These are phyloP conservation scores for Ernsta delagoae DNA, from an alignment of 2,888 invertebrate species.

Conservation along the genomic window DNA sequence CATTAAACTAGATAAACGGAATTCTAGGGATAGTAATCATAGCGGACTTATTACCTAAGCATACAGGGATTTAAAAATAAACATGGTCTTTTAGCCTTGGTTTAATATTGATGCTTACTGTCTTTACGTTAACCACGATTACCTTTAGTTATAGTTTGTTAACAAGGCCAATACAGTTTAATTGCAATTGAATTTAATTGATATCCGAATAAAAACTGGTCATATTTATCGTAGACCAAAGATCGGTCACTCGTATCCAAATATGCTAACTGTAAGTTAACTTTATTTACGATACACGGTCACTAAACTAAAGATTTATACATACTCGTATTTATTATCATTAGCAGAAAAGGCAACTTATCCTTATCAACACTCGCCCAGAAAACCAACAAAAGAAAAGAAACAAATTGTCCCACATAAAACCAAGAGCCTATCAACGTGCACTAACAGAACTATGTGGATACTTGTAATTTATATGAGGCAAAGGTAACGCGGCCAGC, in stretches of 20 bases:
- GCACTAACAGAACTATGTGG: slow-evolving; percentile 8
- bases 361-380: not conserved
- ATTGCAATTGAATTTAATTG: too few species aligned
- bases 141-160: too few species aligned
- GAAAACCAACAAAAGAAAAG: not conserved
- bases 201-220: too few species aligned
- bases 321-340: not conserved
- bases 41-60: too few species aligned
- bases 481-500: slow-evolving; percentile 22
- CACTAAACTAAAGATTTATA: not conserved
- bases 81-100: too few species aligned
- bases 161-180: too few species aligned
- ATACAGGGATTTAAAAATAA: too few species aligned
- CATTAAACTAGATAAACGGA: too few species aligned
- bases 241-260: not conserved
- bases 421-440: slow-evolving; percentile 4
- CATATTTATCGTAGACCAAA: not conserved
- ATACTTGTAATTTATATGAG: slow-evolving; percentile 2
- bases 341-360: not conserved
- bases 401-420: slow-evolving; percentile 3
- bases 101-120: too few species aligned
- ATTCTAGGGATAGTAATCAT: too few species aligned
- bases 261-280: not conserved
- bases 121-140: too few species aligned
- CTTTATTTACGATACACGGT: not conserved